Conservation (phyloP, 1,140 invertebrate genomes). For the Portunus trituberculatus region DNA sequence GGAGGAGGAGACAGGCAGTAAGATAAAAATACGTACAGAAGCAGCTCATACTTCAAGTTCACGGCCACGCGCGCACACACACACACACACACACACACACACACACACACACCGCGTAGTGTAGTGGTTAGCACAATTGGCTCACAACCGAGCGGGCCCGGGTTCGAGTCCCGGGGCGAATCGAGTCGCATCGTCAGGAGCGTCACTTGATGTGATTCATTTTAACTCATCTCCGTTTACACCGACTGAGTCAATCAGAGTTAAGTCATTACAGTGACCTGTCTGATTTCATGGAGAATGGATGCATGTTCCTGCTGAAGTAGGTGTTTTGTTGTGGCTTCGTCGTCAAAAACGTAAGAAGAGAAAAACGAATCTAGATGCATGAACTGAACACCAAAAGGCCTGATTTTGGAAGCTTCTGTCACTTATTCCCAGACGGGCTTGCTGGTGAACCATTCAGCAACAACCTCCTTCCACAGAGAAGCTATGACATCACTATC, state of each 20-base stretch:
- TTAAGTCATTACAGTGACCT: conserved; percentile 4
- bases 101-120: background rate
- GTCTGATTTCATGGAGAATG: too few species aligned
- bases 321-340: too few species aligned
- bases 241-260: background rate
- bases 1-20: background rate
- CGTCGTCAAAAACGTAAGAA: background rate
- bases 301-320: too few species aligned
- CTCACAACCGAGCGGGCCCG: too few species aligned
- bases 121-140: too few species aligned
- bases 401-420: background rate
- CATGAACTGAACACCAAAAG: conserved; percentile 38
- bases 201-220: background rate
- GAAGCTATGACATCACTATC: conserved; percentile 49
- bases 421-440: conserved; percentile 33
- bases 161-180: too few species aligned
- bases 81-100: background rate
- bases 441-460: conserved; percentile 12
- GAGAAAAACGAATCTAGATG: conserved; percentile 51
- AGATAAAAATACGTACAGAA: background rate
- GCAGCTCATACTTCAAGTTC: background rate
- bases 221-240: too few species aligned
- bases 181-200: background rate
- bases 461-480: conserved; percentile 56
- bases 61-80: background rate